A percentile compares a stretch with the other conserved stretches of the same genome.
Conservation (phyloP, 2,113 vertebrate species). For the Chlamydotis undulata region DNA sequence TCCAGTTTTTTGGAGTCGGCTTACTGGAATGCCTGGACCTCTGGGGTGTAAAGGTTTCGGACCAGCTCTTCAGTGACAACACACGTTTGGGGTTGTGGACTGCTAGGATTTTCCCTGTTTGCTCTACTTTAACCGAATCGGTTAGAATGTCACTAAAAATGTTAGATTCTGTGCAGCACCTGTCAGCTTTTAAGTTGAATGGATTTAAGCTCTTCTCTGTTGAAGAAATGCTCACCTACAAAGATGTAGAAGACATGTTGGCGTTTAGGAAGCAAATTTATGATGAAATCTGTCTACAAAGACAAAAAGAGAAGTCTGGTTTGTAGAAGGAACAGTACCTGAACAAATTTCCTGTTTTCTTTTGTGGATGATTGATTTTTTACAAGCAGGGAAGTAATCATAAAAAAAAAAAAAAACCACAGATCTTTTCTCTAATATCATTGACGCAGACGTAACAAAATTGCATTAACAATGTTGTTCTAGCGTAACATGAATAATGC, state of each 20-base stretch:
- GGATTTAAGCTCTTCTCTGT: conserved; percentile 79
- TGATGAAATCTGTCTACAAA: conserved; percentile 74
- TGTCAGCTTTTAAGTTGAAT: conserved; percentile 50
- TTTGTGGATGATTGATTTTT: neutral
- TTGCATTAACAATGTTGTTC: neutral
- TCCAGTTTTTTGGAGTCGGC: conserved; percentile 77
- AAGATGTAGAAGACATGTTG: conserved; percentile 88
- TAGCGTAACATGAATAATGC: conserved; percentile 8
- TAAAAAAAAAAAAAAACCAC: neutral
- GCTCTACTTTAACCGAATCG: conserved; percentile 75
- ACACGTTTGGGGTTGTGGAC: conserved; percentile 83
- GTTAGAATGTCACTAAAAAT: conserved; percentile 80
- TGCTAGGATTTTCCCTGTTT: conserved; percentile 86
- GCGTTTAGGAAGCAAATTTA: conserved; percentile 81
- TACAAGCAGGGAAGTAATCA: neutral
- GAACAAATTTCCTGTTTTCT: neutral
- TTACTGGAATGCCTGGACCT: conserved; percentile 75
- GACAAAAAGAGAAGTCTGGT: conserved; percentile 11
- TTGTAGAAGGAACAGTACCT: neutral
- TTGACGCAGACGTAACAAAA: conserved; percentile 37
- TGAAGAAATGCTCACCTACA: conserved; percentile 84
- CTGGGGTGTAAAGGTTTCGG: conserved; percentile 78
- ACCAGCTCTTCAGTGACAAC: conserved; percentile 73
- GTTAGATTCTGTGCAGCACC: conserved; percentile 73
- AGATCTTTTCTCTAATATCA: neutral